Conservation (phyloP, 2,797 vertebrate genomes). For the Scyliorhinus canicula region DNA sequence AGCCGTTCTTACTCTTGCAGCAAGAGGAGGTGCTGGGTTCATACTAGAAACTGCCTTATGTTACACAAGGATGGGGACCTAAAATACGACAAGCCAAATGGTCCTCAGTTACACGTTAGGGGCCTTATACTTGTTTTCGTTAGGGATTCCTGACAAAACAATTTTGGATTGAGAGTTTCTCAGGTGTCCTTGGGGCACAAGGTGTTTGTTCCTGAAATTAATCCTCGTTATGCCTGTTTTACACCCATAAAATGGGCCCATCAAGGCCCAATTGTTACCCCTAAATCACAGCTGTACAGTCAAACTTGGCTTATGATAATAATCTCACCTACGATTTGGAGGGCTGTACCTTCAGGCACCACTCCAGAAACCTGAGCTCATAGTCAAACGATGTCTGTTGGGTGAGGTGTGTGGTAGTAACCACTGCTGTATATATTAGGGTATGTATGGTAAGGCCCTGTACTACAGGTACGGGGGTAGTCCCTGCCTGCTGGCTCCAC, state of each 20-base stretch:
- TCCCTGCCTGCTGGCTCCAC: no score
- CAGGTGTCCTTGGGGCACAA: background rate
- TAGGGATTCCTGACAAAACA: background rate
- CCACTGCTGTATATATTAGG: no score
- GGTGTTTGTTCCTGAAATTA: background rate
- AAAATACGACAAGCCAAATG: background rate
- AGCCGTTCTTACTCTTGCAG: background rate
- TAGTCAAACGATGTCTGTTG: background rate
- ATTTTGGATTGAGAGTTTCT: background rate
- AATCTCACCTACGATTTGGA: background rate
- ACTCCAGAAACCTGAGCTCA: background rate
- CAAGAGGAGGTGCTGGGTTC: background rate
- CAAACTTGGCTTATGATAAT: background rate
- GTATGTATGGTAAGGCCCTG: no score
- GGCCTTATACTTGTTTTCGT: background rate
- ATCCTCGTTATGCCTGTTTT: background rate
- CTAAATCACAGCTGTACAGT: background rate
- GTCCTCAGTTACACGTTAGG: background rate
- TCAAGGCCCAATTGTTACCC: background rate
- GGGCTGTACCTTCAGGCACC: background rate
- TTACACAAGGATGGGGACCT: background rate
- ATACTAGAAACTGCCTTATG: background rate
- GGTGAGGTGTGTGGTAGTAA: no score
- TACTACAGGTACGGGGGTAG: no score
- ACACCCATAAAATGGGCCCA: background rate